Evolutionary conservation across 2,888 invertebrate genomes (phyloP).

Genomic region (Ischnura elegans): DNA sequence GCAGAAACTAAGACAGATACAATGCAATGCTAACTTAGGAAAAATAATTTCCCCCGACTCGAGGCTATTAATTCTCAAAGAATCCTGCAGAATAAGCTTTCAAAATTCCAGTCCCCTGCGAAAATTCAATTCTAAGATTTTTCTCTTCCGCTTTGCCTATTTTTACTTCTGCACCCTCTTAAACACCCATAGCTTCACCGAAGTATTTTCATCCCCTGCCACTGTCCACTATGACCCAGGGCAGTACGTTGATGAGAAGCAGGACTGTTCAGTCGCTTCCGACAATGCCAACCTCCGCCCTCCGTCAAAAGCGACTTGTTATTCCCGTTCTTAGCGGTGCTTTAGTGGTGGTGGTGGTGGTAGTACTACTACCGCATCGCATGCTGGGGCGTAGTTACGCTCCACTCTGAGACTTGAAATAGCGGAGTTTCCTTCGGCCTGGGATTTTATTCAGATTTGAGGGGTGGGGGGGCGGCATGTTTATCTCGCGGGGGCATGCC

Average conservation of each 20-base stretch:
- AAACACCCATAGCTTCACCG: too few species aligned
- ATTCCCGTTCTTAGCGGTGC: not conserved
- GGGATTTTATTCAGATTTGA: constrained; percentile 22
- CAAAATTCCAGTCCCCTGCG: too few species aligned
- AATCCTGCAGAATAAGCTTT: too few species aligned
- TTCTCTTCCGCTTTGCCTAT: too few species aligned
- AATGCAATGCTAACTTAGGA: too few species aligned
- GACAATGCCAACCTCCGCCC: not conserved
- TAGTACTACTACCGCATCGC: not conserved
- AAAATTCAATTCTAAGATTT: too few species aligned
- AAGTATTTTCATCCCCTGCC: too few species aligned
- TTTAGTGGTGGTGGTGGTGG: not conserved
- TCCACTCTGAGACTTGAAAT: not conserved
- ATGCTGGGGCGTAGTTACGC: not conserved
- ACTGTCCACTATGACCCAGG: too few species aligned
- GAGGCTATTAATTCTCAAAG: too few species aligned
- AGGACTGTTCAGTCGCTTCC: not conserved
- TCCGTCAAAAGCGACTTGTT: not conserved
- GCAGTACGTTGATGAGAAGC: not conserved
- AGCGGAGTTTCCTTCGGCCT: not conserved
- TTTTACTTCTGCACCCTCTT: too few species aligned
- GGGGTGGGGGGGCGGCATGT: not conserved
- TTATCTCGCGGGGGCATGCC: not conserved
- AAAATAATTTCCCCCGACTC: too few species aligned
- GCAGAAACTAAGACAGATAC: too few species aligned